Percentiles rank a stretch among this genome's conserved stretches.
These are phyloP conservation scores for Phasianus colchicus DNA, from an alignment of 2,113 vertebrate species.

Conservation along the genomic window DNA sequence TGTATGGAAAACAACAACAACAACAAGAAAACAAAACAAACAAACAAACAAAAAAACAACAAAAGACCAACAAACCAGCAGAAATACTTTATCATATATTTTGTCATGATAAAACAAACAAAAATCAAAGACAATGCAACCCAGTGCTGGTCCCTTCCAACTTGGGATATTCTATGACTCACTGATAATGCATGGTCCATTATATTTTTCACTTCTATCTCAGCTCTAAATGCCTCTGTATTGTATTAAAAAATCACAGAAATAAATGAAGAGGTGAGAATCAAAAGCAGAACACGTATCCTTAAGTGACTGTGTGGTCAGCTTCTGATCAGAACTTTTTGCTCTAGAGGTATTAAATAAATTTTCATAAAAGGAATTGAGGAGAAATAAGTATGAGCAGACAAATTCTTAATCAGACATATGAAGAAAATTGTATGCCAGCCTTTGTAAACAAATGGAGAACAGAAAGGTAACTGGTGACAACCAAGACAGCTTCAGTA, in stretches of 20 bases:
- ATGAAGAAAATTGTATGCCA: background rate
- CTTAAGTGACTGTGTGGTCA: background rate
- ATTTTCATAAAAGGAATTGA: background rate
- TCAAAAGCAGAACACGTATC: background rate
- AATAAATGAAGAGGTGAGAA: background rate
- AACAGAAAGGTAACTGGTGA: background rate
- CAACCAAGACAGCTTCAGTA: background rate
- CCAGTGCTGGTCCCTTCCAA: background rate
- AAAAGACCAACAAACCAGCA: too few species aligned
- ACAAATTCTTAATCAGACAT: background rate
- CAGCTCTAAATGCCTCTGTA: background rate
- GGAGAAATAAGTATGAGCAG: background rate
- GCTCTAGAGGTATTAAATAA: background rate
- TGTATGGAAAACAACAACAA: background rate
- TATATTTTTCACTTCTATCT: background rate
- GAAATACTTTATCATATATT: background rate
- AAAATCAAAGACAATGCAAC: background rate
- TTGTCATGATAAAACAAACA: background rate
- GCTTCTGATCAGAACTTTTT: background rate
- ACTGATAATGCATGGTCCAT: background rate
- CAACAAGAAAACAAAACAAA: too few species aligned
- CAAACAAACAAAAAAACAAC: background rate
- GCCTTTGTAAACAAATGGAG: background rate
- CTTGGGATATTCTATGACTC: background rate
- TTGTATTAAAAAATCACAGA: background rate